Evolutionary conservation across 2,797 vertebrate species (phyloP), one percentile per base, ranked within the genome.

Genomic region (Petrocephalus sullivani): DNA sequence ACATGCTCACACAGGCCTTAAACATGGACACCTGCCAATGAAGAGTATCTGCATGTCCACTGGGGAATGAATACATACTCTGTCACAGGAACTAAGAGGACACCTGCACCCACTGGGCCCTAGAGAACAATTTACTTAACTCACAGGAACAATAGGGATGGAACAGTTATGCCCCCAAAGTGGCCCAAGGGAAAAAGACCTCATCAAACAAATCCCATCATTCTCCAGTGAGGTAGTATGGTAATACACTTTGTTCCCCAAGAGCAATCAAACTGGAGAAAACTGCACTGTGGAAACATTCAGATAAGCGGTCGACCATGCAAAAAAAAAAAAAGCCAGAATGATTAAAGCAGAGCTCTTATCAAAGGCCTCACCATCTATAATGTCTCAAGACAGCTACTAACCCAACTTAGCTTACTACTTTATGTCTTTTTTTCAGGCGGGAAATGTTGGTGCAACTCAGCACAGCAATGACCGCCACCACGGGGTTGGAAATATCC

Each of bases 331-430:
- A 33, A 71, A 71, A 71, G 64, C 64, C 57, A 61, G 85, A 21
- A 61, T 46, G 85, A 64, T 60, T 58, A 86, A 86, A 86, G 58
- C 57, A 21, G n/a, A 61, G 57, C 57, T 61, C 85, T 61, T 41
- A 82, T 82, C 46, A 82, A 82, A 64, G 37, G 37, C 58, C 85
- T 46, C 85, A n/a, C 85, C 85, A 86, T 86, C 53, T 86, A 57
- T 86, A 58, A 86, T 61, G 41, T 86, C 84, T 57, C 54, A 33
- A 54, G 54, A 85, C 28, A 54, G 54, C 84, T 58, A 56, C 51
- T 85, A 56, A 85, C 54, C 54, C 51, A 58, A 56, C 23, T 56
- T 33, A 33, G 54, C n/a, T 12, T 21, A 85, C 54, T 85, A 57
- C 12, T 82, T 82, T 51, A 23, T 16, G 4, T 37, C 33, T 84